Evolutionary conservation across 1,140 invertebrate genomes (phyloP).

Genomic region (Leptonema lineaticorne): DNA sequence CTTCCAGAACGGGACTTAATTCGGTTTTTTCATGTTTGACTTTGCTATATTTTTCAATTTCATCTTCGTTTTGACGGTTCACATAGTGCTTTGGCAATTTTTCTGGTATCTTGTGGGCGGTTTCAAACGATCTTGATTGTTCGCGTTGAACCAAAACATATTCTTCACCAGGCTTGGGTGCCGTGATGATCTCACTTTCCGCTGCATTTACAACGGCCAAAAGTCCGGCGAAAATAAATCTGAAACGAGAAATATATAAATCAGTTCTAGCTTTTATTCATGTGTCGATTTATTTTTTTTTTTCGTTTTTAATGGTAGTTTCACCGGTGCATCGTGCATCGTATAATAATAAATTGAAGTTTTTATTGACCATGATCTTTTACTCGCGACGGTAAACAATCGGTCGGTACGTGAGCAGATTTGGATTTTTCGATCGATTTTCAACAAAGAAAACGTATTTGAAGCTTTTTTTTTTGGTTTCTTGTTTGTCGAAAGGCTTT

Average conservation of each 20-base stretch:
- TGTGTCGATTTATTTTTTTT: no score
- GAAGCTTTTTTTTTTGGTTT: no score
- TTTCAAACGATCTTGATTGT: conserved; percentile 51
- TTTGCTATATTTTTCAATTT: conserved; percentile 32
- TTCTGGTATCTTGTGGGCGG: conserved; percentile 54
- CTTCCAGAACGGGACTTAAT: conserved; percentile 32
- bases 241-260: conserved; percentile 44
- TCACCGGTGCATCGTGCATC: neutral
- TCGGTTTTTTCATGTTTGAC: conserved; percentile 28
- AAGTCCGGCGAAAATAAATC: conserved; percentile 47
- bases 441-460: neutral
- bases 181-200: conserved; percentile 57
- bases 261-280: neutral
- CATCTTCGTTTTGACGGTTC: conserved; percentile 39
- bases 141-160: conserved; percentile 56
- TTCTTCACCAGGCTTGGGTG: conserved; percentile 57
- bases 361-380: conserved; percentile 6
- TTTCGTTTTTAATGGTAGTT: neutral
- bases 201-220: conserved; percentile 44
- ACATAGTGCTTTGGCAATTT: conserved; percentile 50
- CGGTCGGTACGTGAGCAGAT: neutral
- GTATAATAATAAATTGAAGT: neutral
- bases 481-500: neutral
- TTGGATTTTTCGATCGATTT: neutral
- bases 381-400: neutral